These are phyloP conservation scores for Sarcophaga carnaria DNA, from an alignment of 2,888 invertebrate genomes.

Conservation along the genomic window DNA sequence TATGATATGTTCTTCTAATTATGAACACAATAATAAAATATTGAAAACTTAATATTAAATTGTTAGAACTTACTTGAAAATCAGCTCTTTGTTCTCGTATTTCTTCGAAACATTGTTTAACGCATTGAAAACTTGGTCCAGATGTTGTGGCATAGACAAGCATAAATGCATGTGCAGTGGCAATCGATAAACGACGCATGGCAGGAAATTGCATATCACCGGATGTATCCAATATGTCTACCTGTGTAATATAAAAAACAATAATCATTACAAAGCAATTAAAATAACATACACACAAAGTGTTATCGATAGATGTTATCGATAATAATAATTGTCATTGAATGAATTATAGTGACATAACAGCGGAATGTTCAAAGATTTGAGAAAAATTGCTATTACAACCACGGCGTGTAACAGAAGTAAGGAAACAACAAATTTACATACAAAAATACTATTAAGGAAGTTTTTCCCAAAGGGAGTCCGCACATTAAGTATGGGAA, in stretches of 20 bases:
- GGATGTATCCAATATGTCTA: conserved; percentile 91
- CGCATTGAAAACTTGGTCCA: conserved; percentile 87
- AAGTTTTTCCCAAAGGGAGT: no score
- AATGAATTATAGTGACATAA: no score
- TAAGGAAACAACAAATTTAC: no score
- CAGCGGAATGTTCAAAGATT: no score
- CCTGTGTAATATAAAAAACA: conserved; percentile 80
- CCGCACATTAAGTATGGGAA: no score
- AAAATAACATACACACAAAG: not conserved
- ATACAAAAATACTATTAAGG: no score
- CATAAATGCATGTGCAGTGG: conserved; percentile 93
- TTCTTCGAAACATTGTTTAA: conserved; percentile 90
- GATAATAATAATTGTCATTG: no score
- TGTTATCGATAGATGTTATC: not conserved
- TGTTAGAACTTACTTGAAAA: conserved; percentile 83
- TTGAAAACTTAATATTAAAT: not conserved
- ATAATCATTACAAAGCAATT: not conserved
- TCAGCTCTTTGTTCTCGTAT: conserved; percentile 91
- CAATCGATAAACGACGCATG: conserved; percentile 93
- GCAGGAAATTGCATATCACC: conserved; percentile 95
- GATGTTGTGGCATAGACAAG: conserved; percentile 92
- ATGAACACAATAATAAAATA: not conserved
- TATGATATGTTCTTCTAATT: no score
- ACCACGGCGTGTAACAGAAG: no score
- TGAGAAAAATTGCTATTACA: no score